Evolutionary conservation across 2,797 vertebrate species (phyloP).

Genomic region (Phylloscopus collybita): DNA sequence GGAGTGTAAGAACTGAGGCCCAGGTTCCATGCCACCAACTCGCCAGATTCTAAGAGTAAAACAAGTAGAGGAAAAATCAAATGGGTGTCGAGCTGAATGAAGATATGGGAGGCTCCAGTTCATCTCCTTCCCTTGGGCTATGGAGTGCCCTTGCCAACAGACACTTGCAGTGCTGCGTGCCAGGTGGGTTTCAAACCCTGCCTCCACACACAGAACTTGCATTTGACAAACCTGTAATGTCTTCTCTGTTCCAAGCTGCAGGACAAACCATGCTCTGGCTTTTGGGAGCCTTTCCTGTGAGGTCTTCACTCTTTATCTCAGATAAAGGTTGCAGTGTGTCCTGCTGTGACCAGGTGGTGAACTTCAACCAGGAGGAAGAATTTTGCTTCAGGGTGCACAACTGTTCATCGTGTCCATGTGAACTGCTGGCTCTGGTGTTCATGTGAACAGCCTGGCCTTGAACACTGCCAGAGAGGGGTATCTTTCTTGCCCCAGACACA

Average conservation of each 20-base stretch:
- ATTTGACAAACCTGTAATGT: not conserved
- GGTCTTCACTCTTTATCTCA: not conserved
- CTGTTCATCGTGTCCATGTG: not conserved
- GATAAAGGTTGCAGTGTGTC: not conserved
- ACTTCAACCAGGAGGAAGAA: not conserved
- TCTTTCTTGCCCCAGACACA: not conserved
- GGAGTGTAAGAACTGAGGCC: not conserved
- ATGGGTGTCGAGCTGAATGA: not conserved
- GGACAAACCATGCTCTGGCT: not conserved
- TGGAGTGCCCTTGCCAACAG: not conserved
- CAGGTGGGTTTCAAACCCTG: not conserved
- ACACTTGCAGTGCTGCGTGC: not conserved
- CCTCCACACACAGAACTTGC: not conserved
- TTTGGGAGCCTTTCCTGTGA: not conserved
- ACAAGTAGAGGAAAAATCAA: not conserved
- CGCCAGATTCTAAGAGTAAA: not conserved
- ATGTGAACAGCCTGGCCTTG: not conserved
- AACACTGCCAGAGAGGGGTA: not conserved
- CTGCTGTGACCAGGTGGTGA: not conserved
- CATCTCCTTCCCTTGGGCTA: not conserved
- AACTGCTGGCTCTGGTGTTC: not conserved
- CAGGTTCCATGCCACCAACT: not conserved
- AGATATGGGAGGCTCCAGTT: not conserved
- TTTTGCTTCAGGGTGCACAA: not conserved
- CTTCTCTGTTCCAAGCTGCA: not conserved